Conservation (phyloP, 2,113 vertebrate genomes). For the Lota lota region DNA sequence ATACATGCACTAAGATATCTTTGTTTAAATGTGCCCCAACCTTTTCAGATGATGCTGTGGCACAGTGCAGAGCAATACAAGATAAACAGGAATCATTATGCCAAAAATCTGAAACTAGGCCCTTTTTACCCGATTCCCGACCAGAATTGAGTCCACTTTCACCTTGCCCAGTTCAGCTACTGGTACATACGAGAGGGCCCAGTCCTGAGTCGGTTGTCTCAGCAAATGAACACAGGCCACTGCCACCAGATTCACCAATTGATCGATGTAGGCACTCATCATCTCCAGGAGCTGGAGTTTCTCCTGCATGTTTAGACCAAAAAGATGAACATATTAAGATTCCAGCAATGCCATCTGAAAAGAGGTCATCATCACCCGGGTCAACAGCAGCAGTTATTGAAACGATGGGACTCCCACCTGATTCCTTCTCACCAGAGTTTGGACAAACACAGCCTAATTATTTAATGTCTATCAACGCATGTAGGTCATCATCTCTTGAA, state of each 20-base stretch:
- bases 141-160: slow-evolving; percentile 23
- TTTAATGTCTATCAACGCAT: slow-evolving; percentile 13
- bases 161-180: not conserved
- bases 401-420: slow-evolving; percentile 14
- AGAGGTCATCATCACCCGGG: slow-evolving; percentile 32
- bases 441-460: too few relatives aligned
- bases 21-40: slow-evolving; percentile 16
- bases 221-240: slow-evolving; percentile 22
- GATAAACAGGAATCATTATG: too few relatives aligned
- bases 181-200: too few relatives aligned
- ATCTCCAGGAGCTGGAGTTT: not conserved
- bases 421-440: too few relatives aligned
- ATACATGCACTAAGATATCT: slow-evolving; percentile 37
- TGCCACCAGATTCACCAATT: slow-evolving; percentile 37
- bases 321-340: too few relatives aligned
- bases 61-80: not conserved
- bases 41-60: not conserved
- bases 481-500: slow-evolving; percentile 32
- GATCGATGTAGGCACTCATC: slow-evolving; percentile 7
- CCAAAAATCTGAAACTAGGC: too few relatives aligned
- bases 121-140: not conserved
- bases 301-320: too few relatives aligned
- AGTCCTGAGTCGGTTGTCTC: too few relatives aligned
- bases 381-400: slow-evolving; percentile 24
- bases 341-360: too few relatives aligned